phyloP scores from a whole-genome alignment of 2,888 invertebrate species.

The Masnerella sp. region DNA sequence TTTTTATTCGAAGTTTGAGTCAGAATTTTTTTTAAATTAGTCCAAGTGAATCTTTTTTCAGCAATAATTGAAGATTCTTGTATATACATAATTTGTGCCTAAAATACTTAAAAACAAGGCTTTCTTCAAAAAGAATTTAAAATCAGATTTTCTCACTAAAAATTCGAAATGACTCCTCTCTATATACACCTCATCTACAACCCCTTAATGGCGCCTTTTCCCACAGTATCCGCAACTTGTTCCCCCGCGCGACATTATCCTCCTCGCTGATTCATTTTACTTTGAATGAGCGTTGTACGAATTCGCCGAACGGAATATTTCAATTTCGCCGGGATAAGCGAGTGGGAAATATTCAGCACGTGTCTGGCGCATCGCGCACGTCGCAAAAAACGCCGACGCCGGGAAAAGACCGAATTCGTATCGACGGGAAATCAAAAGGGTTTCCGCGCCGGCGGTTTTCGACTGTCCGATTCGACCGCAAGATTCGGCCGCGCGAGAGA shows the following conservation, averaged over 20 bases:
- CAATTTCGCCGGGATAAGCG: constrained; percentile 46
- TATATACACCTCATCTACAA: no score
- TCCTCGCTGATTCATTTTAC: constrained; percentile 38
- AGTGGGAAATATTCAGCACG: constrained; percentile 48
- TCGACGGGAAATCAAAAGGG: constrained; percentile 52
- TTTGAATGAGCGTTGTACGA: constrained; percentile 41
- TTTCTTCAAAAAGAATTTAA: no score
- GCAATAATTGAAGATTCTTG: no score
- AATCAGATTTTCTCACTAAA: no score
- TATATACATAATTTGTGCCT: no score
- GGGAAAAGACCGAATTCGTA: constrained; percentile 39
- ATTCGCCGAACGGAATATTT: constrained; percentile 48
- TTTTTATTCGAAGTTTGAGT: no score
- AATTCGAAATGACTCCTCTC: no score
- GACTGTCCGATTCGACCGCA: constrained; percentile 42
- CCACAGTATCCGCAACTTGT: no score
- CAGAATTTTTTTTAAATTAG: no score
- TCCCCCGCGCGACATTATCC: constrained; percentile 38
- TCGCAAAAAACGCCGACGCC: constrained; percentile 24
- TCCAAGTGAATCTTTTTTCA: no score
- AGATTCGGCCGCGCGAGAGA: constrained; percentile 15
- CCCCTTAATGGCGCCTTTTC: no score
- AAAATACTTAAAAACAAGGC: no score
- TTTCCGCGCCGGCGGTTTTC: constrained; percentile 37
- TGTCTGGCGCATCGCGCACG: constrained; percentile 33